Evolutionary conservation across 2,888 invertebrate genomes (phyloP), one percentile per base, ranked within the genome.

Genomic region (Cosmia trapezina): DNA sequence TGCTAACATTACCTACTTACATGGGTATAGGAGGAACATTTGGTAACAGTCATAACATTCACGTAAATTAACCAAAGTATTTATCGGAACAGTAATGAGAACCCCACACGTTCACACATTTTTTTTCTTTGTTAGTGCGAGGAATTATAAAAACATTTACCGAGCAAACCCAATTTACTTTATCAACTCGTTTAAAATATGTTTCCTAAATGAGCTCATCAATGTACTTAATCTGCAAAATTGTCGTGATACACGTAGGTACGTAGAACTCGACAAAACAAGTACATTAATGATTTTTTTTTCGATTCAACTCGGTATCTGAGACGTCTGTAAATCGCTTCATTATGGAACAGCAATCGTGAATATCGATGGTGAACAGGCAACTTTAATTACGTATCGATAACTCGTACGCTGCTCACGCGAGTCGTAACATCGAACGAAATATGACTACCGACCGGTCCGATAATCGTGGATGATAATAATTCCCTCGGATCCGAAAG

Each of bases 401-500:
- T 86, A 85, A 78, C 81, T 78, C 68, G 76, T 73, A 74, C 74
- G 49, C 70, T 19, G 77, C 68, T 78, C 77, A 70, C 67, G 76
- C 68, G 61, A 82, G 78, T 83, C 80, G 79, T 89, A 84, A 88
- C 78, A 79, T 84, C 68, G 73, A 67, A 87, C 81, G 70, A 88
- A 89, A 88, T 87, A 89, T 87, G 86, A 85, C 83, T 76, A 73
- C 83, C 78, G 83, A 89, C 89, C 88, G 87, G 88, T 88, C 78
- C 73, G 84, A 83, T 88, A 83, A 89, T 89, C 86, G 74, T 86
- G 85, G 83, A 86, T 85, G 88, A 88, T 89, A 89, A 87, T 87
- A 91, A 89, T 91, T 87, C 83, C 87, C 89, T 90, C 85, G 85
- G 86, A 90, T 91, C 87, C 87, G 82, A 83, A 89, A 86, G 85